Evolutionary conservation across 2,113 vertebrate species (phyloP).

Genomic region (Misgurnus mizolepis): DNA sequence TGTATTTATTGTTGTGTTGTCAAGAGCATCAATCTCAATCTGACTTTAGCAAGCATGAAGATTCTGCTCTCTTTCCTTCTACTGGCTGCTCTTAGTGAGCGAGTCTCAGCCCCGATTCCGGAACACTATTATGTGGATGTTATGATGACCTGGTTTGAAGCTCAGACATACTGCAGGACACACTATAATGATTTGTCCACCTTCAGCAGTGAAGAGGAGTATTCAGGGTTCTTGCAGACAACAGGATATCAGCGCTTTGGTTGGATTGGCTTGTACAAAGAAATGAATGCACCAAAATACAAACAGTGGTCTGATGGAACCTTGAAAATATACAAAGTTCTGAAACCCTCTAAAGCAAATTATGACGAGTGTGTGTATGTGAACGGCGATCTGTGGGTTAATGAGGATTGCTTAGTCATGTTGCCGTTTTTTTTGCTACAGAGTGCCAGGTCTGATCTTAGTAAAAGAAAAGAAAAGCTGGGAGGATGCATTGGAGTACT

Average conservation of each 20-base stretch:
- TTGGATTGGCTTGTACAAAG: not conserved
- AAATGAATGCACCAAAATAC: not conserved
- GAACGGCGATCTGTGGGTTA: not conserved
- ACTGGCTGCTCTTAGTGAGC: not conserved
- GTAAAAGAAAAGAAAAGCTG: not conserved
- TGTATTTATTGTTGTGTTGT: not conserved
- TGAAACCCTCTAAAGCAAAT: not conserved
- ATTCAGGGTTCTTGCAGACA: not conserved
- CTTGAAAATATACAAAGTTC: not conserved
- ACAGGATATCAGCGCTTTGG: not conserved
- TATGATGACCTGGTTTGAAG: too few relatives aligned
- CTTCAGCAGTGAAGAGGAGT: not conserved
- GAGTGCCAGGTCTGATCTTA: not conserved
- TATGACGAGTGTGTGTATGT: not conserved
- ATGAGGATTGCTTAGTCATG: not conserved
- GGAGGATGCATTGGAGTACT: not conserved
- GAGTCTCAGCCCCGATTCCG: not conserved
- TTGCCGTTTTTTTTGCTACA: not conserved
- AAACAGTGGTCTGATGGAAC: not conserved
- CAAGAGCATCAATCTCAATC: not conserved
- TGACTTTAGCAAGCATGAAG: not conserved
- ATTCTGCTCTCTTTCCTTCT: not conserved
- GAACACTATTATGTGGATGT: not conserved
- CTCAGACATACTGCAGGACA: not conserved
- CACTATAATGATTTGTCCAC: not conserved